Evolutionary conservation across 2,113 vertebrate species (phyloP).

Genomic region (Silurus meridionalis): DNA sequence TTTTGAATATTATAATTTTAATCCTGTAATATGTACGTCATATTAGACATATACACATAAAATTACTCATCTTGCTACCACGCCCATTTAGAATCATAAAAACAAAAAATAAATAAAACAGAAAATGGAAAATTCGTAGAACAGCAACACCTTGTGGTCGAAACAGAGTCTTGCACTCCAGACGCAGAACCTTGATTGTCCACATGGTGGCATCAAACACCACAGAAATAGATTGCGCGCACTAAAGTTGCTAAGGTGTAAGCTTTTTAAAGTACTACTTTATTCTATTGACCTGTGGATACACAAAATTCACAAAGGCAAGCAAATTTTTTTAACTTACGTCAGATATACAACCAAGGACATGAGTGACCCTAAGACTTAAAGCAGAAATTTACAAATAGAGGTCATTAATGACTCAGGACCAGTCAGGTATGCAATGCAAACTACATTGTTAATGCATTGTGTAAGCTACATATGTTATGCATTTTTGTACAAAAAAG

Average conservation of each 20-base stretch:
- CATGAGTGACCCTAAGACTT: not conserved
- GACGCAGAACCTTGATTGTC: constrained; percentile 1
- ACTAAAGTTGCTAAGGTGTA: not conserved
- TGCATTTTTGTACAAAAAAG: not conserved
- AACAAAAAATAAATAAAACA: not conserved
- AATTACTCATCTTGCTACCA: not conserved
- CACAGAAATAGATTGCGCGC: constrained; percentile 4
- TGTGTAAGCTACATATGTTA: not conserved
- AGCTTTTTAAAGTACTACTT: not conserved
- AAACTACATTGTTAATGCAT: no score
- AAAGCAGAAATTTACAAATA: not conserved
- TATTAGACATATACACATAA: not conserved
- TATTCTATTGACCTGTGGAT: not conserved
- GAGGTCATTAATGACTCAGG: not conserved
- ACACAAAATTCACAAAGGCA: not conserved
- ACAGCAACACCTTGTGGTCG: constrained; percentile 38
- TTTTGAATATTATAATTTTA: not conserved
- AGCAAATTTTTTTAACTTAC: not conserved
- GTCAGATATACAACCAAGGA: not conserved
- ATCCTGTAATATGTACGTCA: not conserved
- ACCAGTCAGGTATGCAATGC: not conserved
- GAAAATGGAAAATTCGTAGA: not conserved
- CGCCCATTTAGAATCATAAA: not conserved
- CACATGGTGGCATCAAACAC: constrained; percentile 62
- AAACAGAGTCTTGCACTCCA: not conserved